Evolutionary conservation across 2,113 vertebrate species (phyloP), one percentile per base, ranked within the genome.

Genomic region (Porphyrio hochstetteri): DNA sequence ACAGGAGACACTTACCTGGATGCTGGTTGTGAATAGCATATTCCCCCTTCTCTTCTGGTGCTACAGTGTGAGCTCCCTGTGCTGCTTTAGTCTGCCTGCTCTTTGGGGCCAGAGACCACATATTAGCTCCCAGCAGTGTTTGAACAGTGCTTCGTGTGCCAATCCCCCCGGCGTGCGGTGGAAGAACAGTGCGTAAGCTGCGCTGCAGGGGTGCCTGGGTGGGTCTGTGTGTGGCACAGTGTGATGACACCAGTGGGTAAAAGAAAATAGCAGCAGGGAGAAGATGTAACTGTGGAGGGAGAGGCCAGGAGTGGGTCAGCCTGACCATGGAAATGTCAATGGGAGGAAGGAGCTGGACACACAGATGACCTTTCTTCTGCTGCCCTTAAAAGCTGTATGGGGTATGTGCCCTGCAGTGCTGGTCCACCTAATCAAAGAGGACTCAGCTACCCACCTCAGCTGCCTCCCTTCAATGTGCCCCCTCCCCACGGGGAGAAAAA

Each of bases 1-100:
- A 14, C 38, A 64, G 69, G 21, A 40, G 70, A 28, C 0, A 0
- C 4, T 81, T 55, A 16, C 24, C 36, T 63, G 46, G 27, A 5
- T 64, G 11, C 25, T 72, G 21, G 14, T 11, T 85, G 86, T 78
- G 60, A 83, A 23, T 13, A 15, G 15, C 8, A 75, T 9, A 27
- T 87, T 60, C 23, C 8, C 7, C 11, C 8, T 74, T 69, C 12
- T 88, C n/a, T 72, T 60, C 40, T 46, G 29, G 2, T 46, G 5
- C 68, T 56, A 18, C 8, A 13, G 11, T 20, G 10, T 44, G 31
- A 55, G 9, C 11, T 83, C n/a, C 40, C 27, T 61, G 27, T 29
- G 19, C 13, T 31, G 9, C 20, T 81, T 57, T 16, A 36, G 27
- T 16, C 55, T 78, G 7, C n/a, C 31, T 63, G 36, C 31, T 52